Evolutionary conservation across 1,140 invertebrate species (phyloP).

Genomic region (Nixonia krombeini): DNA sequence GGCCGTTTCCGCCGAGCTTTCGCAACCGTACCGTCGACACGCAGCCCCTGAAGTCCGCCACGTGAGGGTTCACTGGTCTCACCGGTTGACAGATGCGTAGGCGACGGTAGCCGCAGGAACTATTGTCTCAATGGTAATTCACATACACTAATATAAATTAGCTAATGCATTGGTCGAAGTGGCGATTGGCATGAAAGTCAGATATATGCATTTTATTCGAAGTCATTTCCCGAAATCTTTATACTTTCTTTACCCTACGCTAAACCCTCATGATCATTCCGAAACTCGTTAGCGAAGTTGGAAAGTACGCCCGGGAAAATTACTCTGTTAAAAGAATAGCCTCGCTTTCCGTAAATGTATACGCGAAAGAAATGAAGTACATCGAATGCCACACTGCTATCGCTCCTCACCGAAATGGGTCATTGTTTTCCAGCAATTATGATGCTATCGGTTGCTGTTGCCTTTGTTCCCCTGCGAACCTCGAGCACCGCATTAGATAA

Average conservation of each 20-base stretch:
- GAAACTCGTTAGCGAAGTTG: constrained; percentile 37
- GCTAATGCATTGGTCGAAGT: too few relatives aligned
- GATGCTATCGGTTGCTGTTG: constrained; percentile 37
- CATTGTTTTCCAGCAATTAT: constrained; percentile 47
- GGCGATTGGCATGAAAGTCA: too few relatives aligned
- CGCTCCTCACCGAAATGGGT: constrained; percentile 26
- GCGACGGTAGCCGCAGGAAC: too few relatives aligned
- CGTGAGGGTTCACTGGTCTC: too few relatives aligned
- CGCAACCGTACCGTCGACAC: too few relatives aligned
- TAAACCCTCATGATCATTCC: constrained; percentile 21
- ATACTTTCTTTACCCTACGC: too few relatives aligned
- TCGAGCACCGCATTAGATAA: constrained; percentile 32
- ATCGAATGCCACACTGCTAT: constrained; percentile 32
- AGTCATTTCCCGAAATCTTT: background rate
- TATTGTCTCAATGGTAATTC: too few relatives aligned
- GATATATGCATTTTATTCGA: background rate
- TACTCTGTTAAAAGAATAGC: constrained; percentile 27
- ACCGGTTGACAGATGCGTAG: too few relatives aligned
- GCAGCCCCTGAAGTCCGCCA: too few relatives aligned
- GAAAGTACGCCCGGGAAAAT: constrained; percentile 24
- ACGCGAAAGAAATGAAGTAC: constrained; percentile 38
- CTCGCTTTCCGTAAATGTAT: constrained; percentile 22
- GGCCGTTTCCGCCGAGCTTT: background rate
- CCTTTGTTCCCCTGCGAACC: constrained; percentile 40
- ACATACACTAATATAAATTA: too few relatives aligned